Evolutionary conservation across 1,140 invertebrate genomes (phyloP).

Genomic region (Leptonema lineaticorne): DNA sequence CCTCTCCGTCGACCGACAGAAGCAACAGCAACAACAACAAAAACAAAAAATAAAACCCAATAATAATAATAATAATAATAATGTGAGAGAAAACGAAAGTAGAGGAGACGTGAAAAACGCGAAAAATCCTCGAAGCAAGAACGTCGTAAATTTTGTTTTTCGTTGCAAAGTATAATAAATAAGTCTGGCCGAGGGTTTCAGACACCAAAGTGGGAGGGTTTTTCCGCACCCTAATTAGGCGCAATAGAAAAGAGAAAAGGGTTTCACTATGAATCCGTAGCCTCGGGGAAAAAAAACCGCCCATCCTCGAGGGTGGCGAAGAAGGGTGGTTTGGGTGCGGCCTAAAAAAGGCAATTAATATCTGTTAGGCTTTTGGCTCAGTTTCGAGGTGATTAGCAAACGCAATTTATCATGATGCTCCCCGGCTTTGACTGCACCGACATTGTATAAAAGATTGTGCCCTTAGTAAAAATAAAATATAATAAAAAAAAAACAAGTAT

Average conservation of each 20-base stretch:
- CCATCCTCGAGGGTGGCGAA: background rate
- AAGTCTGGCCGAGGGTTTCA: slow-evolving; percentile 28
- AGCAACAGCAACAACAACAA: too few relatives aligned
- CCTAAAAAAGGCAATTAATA: slow-evolving; percentile 41
- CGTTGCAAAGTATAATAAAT: slow-evolving; percentile 30
- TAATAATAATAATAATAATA: background rate
- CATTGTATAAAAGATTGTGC: too few relatives aligned
- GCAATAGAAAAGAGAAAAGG: slow-evolving; percentile 12
- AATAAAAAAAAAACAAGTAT: too few relatives aligned
- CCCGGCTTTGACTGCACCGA: background rate
- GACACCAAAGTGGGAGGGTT: slow-evolving; percentile 29
- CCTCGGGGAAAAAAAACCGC: background rate
- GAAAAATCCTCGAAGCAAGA: slow-evolving; percentile 20
- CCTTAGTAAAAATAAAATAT: too few relatives aligned
- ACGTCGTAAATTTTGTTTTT: slow-evolving; percentile 30
- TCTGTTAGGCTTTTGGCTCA: slow-evolving; percentile 42
- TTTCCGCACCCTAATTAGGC: slow-evolving; percentile 30
- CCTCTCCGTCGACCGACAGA: too few relatives aligned
- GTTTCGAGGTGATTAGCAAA: slow-evolving; percentile 41
- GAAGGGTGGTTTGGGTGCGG: slow-evolving; percentile 9
- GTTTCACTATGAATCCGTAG: slow-evolving; percentile 12
- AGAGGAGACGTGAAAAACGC: background rate
- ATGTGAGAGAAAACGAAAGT: background rate
- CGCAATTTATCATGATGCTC: slow-evolving; percentile 39
- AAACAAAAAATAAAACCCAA: background rate